A percentile compares a stretch with the other conserved stretches of the same genome.
Conservation (phyloP, 1,140 invertebrate species). For the Trichonephila clavipes region DNA sequence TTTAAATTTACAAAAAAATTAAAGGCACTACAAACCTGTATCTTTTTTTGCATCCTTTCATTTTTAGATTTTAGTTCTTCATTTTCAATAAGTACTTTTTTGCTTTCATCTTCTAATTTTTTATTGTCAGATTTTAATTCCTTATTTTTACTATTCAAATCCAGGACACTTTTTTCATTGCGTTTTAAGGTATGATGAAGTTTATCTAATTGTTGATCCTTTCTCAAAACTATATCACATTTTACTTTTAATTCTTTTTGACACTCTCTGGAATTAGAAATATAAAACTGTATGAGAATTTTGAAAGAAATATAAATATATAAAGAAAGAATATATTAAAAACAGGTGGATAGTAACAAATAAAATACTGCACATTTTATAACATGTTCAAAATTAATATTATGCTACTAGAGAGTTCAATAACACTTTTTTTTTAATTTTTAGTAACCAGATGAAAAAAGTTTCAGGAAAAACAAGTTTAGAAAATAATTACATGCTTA, state of each 20-base stretch:
- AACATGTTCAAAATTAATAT: too few species aligned
- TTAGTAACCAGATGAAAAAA: too few species aligned
- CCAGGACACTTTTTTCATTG: slow-evolving; percentile 31
- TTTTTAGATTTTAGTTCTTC: slow-evolving; percentile 55
- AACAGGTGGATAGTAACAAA: too few species aligned
- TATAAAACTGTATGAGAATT: not conserved
- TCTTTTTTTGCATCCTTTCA: slow-evolving; percentile 19
- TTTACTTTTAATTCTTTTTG: slow-evolving; percentile 52
- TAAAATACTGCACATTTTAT: too few species aligned
- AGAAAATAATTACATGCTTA: too few species aligned
- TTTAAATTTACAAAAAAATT: not conserved
- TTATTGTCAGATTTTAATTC: slow-evolving; percentile 40
- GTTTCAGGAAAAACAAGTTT: too few species aligned
- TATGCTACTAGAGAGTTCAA: too few species aligned
- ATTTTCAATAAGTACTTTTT: slow-evolving; percentile 32
- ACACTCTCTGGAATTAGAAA: slow-evolving; percentile 12
- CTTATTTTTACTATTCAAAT: slow-evolving; percentile 1
- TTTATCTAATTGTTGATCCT: slow-evolving; percentile 60
- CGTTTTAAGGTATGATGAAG: not conserved
- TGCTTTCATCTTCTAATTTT: slow-evolving; percentile 46
- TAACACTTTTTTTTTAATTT: too few species aligned
- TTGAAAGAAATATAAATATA: too few species aligned
- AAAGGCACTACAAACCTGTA: slow-evolving; percentile 19
- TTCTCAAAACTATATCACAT: slow-evolving; percentile 44
- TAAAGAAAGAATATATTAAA: too few species aligned